Conservation (phyloP, 2,113 vertebrate genomes). For the Acrocephalus arundinaceus region DNA sequence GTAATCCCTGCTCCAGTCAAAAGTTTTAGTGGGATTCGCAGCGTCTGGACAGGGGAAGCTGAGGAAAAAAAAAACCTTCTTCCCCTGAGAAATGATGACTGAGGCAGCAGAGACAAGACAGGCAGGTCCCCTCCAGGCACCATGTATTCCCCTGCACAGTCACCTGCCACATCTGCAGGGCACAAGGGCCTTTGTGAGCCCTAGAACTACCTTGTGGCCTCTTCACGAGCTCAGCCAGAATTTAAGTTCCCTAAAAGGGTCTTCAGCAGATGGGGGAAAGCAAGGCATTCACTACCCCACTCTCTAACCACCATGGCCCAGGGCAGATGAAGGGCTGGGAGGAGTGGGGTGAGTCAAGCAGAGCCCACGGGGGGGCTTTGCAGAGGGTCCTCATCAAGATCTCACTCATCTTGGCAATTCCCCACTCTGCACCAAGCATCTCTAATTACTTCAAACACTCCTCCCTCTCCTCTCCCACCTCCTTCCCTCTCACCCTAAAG, state of each 20-base stretch:
- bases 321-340: not conserved
- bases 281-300: not conserved
- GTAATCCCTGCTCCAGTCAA: conserved; percentile 59
- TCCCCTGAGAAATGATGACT: not conserved
- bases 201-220: not conserved
- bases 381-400: not conserved
- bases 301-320: not conserved
- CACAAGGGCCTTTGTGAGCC: not conserved
- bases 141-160: accelerated
- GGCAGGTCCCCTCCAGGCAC: not conserved
- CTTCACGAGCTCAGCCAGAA: not conserved
- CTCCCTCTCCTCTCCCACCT: not conserved
- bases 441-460: conserved; percentile 47
- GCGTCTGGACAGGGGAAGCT: not conserved
- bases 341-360: not conserved
- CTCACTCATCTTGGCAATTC: not conserved
- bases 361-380: not conserved
- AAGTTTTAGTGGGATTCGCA: conserved; percentile 54
- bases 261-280: not conserved
- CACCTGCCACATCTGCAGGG: not conserved
- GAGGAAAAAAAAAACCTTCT: not conserved
- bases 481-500: not conserved
- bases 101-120: not conserved
- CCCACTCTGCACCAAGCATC: conserved; percentile 15
- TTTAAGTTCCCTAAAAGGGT: not conserved